These are phyloP conservation scores for Hypselothyrea guttata DNA, from an alignment of 2,888 invertebrate species.

Conservation along the genomic window DNA sequence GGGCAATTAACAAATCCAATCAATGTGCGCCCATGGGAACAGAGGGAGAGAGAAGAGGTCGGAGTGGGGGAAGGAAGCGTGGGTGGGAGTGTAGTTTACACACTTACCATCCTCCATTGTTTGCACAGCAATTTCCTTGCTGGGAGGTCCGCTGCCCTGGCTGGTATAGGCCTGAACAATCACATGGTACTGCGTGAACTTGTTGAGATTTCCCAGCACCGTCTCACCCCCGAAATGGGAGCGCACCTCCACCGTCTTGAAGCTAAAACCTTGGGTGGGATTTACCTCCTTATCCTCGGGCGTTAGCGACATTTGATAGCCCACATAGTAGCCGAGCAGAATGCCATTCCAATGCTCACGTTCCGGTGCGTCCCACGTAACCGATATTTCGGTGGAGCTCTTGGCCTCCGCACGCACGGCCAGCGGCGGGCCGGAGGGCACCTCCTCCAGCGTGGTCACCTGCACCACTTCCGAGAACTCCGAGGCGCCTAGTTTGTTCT, in stretches of 20 bases:
- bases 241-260: constrained; percentile 90
- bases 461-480: constrained; percentile 93
- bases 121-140: constrained; percentile 89
- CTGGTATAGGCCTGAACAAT: constrained; percentile 94
- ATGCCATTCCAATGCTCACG: constrained; percentile 94
- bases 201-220: constrained; percentile 87
- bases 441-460: constrained; percentile 93
- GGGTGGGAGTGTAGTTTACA: not conserved
- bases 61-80: not conserved
- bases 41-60: not conserved
- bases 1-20: constrained; percentile 76
- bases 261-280: constrained; percentile 86
- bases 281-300: constrained; percentile 82
- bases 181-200: constrained; percentile 91
- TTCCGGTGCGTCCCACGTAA: constrained; percentile 94
- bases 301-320: constrained; percentile 86
- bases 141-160: constrained; percentile 92
- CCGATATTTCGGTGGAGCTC: constrained; percentile 91
- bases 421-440: constrained; percentile 91
- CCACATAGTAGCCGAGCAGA: constrained; percentile 92
- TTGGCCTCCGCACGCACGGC: constrained; percentile 92
- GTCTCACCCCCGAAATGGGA: constrained; percentile 88
- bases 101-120: constrained; percentile 91
- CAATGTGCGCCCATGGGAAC: constrained; percentile 48
- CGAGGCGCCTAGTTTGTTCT: constrained; percentile 93